Evolutionary conservation across 2,113 vertebrate species (phyloP), one percentile per base, ranked within the genome.

Genomic region (Leuciscus idus): DNA sequence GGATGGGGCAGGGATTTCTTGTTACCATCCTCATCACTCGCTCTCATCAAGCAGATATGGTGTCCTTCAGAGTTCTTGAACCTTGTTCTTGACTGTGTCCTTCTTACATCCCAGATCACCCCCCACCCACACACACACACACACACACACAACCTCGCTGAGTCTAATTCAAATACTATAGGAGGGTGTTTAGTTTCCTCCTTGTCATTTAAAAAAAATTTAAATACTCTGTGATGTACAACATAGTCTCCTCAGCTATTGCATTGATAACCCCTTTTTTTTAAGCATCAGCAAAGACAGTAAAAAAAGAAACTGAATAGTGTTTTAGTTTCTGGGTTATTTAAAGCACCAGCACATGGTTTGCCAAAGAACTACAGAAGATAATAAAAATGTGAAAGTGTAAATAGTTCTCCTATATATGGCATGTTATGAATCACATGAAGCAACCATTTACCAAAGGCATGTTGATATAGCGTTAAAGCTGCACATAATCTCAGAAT

Each of bases 11-110:
- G 7, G 7, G 59, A n/a, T 61, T 39, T 61, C 6, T 15, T 55
- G 28, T 10, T 50, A 10, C 50, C n/a, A 77, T 77, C 50, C 75
- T 57, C 48, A 11, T 78, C 28, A 23, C 50, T 57, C 17, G 11
- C 23, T 30, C 50, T 33, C 4, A 33, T 80, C 19, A 80, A 61
- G 33, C 77, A 39, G 33, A 39, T 11, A 79, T 23, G 21, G 19
- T 50, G 46, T 48, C 26, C 26, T 82, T 82, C 43, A 50, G 66
- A 55, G 81, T 17, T 72, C 66, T 83, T 83, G 64, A 55, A 83
- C 81, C 48, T 36, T 6, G 48, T 36, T 57, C 78, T 81, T 64
- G 28, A 70, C 64, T 23, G 43, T 70, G 81, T 57, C 66, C 50
- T 73, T 73, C 7, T 55, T 5, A 48, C 21, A 36, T 57, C 39